A percentile compares a stretch with the other conserved stretches of the same genome.
Conservation (phyloP, 1,140 invertebrate species). For the Drosophila erecta region DNA sequence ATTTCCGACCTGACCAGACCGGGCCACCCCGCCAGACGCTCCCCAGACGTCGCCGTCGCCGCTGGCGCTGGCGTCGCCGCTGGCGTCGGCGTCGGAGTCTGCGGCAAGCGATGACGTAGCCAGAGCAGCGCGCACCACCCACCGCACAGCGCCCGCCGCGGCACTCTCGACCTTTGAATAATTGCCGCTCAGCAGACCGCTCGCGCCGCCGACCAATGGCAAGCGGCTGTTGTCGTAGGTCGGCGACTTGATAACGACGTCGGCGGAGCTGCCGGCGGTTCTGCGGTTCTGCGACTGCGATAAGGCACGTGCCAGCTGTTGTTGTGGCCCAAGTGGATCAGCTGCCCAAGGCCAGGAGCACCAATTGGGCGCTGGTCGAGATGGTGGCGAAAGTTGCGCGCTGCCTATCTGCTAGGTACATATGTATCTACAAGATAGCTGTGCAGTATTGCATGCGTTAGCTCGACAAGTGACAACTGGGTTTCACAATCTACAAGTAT, state of each 20-base stretch:
- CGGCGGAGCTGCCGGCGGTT: background rate
- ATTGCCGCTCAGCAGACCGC: background rate
- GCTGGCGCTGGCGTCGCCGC: no score
- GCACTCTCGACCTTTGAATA: constrained; percentile 5
- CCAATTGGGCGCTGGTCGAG: constrained; percentile 15
- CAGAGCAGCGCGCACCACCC: background rate
- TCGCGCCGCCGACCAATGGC: background rate
- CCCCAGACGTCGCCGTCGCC: constrained; percentile 1
- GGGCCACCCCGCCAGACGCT: constrained; percentile 4
- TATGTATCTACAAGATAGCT: no score
- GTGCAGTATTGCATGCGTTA: no score
- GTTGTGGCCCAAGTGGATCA: constrained; percentile 15
- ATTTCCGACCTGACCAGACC: background rate
- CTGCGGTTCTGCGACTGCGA: constrained; percentile 14
- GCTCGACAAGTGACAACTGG: no score
- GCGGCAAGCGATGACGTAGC: background rate
- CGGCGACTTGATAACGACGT: constrained; percentile 67
- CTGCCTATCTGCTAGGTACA: background rate
- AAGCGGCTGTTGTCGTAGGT: constrained; percentile 61
- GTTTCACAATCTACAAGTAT: no score
- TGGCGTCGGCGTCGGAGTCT: constrained; percentile 5
- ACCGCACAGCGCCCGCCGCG: background rate
- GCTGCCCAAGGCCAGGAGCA: constrained; percentile 31
- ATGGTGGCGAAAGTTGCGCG: constrained; percentile 12
- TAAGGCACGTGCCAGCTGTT: constrained; percentile 51